A percentile compares a stretch with the other conserved stretches of the same genome.
Evolutionary conservation across 2,113 vertebrate species (phyloP).

Genomic region (Sturnus vulgaris): DNA sequence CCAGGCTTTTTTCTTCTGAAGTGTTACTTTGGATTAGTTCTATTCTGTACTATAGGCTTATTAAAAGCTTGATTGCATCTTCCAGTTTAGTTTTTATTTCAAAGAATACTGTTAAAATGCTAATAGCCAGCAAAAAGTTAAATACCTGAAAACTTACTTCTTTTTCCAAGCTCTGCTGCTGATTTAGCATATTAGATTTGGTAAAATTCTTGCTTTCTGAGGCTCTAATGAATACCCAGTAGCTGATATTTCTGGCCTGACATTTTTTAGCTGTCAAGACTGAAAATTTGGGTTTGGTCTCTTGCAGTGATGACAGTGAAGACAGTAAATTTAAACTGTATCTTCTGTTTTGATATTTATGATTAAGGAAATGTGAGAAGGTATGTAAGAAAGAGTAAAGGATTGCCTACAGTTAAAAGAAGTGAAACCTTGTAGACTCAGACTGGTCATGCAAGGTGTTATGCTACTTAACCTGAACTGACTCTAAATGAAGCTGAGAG

Average conservation of each 20-base stretch:
- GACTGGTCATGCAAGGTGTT: background rate
- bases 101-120: background rate
- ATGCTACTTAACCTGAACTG: background rate
- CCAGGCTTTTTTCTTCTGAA: background rate
- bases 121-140: background rate
- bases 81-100: background rate
- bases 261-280: background rate
- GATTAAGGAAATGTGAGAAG: background rate
- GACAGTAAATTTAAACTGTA: background rate
- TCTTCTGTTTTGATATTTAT: background rate
- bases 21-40: background rate
- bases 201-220: background rate
- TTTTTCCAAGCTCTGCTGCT: background rate
- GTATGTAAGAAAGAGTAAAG: background rate
- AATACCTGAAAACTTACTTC: background rate
- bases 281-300: background rate
- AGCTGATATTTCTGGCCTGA: background rate
- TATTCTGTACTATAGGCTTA: background rate
- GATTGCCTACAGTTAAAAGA: background rate
- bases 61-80: background rate
- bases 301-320: background rate
- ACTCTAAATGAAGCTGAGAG: background rate
- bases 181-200: background rate
- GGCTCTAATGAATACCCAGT: background rate
- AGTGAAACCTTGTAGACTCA: background rate